phyloP scores from a whole-genome alignment of 2,113 vertebrate genomes.

The Corydoras maculifer region DNA sequence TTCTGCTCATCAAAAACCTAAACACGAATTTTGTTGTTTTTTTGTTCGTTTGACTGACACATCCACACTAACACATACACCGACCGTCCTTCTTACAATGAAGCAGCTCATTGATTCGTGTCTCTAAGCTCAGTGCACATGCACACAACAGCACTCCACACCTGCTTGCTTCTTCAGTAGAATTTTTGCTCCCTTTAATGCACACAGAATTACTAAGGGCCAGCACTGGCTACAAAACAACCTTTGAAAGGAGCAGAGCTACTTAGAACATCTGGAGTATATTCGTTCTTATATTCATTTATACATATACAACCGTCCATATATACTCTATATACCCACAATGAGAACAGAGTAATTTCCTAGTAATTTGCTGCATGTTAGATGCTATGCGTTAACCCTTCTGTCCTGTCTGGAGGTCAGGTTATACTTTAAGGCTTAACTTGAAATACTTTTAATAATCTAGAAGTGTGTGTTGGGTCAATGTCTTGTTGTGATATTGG shows the following conservation, averaged over 20 bases:
- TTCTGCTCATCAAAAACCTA: constrained; percentile 31
- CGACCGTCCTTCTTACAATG: constrained; percentile 23
- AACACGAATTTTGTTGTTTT: constrained; percentile 11
- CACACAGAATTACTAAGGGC: constrained; percentile 22
- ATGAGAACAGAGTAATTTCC: too few species aligned
- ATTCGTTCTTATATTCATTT: not conserved
- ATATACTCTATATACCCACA: too few species aligned
- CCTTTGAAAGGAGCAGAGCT: not conserved
- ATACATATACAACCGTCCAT: not conserved
- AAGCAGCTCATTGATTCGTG: constrained; percentile 37
- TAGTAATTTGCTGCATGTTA: too few species aligned
- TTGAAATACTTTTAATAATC: too few species aligned
- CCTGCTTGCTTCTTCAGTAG: not conserved
- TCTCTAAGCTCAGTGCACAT: constrained; percentile 37
- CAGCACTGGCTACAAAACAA: constrained; percentile 5
- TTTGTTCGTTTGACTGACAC: not conserved
- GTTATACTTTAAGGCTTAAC: too few species aligned
- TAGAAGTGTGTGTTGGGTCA: too few species aligned
- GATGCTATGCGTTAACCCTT: too few species aligned
- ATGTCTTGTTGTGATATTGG: too few species aligned
- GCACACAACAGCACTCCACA: constrained; percentile 20
- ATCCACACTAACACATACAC: not conserved
- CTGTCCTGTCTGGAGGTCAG: too few species aligned
- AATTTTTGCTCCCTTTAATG: not conserved
- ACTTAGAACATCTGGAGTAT: not conserved